Evolutionary conservation across 2,797 vertebrate species (phyloP).

Genomic region (Chiroxiphia lanceolata): DNA sequence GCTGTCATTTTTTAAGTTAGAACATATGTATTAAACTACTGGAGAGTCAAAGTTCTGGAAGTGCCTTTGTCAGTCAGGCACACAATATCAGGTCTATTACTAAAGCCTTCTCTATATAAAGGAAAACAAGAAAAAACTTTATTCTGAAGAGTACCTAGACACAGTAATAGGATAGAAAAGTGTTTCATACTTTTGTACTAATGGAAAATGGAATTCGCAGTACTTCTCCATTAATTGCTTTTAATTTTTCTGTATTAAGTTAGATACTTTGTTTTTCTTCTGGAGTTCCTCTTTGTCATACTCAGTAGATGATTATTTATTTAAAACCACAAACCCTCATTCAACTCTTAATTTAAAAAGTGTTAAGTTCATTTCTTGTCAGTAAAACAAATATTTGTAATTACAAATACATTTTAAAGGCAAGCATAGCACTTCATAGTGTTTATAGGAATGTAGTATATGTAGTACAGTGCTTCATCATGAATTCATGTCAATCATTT

Average conservation of each 20-base stretch:
- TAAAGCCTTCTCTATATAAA: background rate
- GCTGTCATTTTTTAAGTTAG: background rate
- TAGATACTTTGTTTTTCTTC: constrained; percentile 13
- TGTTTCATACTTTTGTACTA: background rate
- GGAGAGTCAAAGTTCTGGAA: background rate
- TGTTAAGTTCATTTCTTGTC: constrained; percentile 33
- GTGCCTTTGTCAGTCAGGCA: background rate
- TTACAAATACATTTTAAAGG: constrained; percentile 46
- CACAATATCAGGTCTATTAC: background rate
- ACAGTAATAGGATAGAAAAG: background rate
- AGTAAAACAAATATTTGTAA: constrained; percentile 63
- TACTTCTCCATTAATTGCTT: constrained; percentile 32
- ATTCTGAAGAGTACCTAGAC: background rate
- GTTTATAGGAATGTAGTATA: background rate
- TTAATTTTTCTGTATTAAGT: constrained; percentile 17
- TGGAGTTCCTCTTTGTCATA: background rate
- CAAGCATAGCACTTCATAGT: background rate
- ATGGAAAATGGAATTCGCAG: background rate
- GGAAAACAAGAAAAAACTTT: background rate
- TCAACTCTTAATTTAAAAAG: constrained; percentile 59
- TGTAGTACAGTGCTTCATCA: background rate
- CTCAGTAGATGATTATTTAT: constrained; percentile 5
- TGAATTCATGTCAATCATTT: constrained; percentile 7
- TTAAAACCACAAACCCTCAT: constrained; percentile 36
- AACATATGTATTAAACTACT: background rate